Base-by-base conservation (phyloP, 2,797 vertebrate species). In the Urosaurus nigricauda region DNA sequence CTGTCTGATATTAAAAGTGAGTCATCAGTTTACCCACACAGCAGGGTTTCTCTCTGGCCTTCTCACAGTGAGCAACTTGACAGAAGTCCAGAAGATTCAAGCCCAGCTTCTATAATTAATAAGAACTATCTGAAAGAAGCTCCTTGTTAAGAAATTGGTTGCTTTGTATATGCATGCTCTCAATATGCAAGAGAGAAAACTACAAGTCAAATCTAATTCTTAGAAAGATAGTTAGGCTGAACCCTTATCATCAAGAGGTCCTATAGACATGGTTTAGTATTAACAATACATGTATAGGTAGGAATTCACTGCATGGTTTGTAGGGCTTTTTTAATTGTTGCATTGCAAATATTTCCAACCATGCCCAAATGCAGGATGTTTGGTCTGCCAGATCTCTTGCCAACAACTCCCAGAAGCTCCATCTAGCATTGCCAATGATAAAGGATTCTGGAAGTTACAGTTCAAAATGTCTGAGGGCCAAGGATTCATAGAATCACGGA, bases 11-110 rank as follows among this genome's bases (percentile, higher is more conserved):
- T 97, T 97, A 97, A 96, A 96, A 96, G 93, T 96, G 96, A 97
- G 97, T 97, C 97, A 97, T 97, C 97, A 95, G 97, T 97, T 97
- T 97, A 97, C 96, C 95, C 95, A 95, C 97, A 94, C 97, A 97
- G 97, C 96, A 93, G 96, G 97, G 73, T 85, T 90, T 95, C 87
- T 88, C 95, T 97, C 96, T 97, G 96, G 97, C 94, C 95, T 96
- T 95, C 92, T 94, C 93, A 84, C 88, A 95, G 91, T 1, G 6
- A 97, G 92, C 93, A 92, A 86, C 92, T 94, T 94, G 95, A 94
- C 92, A 94, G 94, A 84, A 35, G 68, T 90, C 85, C 87, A 71
- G 84, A 90, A 94, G 93, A 92, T 75, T 85, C 86, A 84, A 91
- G 83, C 0, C 93, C 95, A 88, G 82, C 93, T 96, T 95, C 94